Conservation (phyloP, 2,113 vertebrate species). For the Zootoca vivipara region DNA sequence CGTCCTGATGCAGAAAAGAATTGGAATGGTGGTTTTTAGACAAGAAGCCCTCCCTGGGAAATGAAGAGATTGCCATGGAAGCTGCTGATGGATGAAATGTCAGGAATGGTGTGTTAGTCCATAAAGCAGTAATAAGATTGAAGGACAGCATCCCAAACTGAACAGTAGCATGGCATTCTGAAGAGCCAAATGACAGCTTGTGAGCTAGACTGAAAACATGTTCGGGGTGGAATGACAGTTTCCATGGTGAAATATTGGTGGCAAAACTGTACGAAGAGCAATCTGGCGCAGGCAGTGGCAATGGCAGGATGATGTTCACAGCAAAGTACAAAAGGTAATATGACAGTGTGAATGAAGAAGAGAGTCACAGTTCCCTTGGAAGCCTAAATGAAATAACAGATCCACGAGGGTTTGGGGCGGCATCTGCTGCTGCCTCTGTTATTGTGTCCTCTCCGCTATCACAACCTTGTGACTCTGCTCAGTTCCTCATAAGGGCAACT, state of each 20-base stretch:
- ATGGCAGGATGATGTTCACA: neutral
- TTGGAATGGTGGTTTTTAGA: neutral
- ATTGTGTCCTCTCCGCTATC: neutral
- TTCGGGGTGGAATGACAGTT: neutral
- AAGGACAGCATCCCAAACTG: conserved; percentile 7
- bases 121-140: neutral
- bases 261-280: neutral
- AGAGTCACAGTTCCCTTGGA: neutral
- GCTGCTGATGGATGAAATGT: neutral
- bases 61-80: neutral
- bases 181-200: conserved; percentile 17
- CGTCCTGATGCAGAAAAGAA: neutral
- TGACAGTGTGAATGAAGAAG: neutral
- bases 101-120: neutral
- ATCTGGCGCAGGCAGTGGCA: neutral
- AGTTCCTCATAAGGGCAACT: neutral
- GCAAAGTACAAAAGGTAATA: neutral
- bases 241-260: conserved; percentile 8
- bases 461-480: neutral
- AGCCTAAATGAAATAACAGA: neutral
- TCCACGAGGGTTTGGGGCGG: neutral
- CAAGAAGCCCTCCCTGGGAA: neutral
- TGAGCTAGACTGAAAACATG: conserved; percentile 2
- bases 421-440: neutral
- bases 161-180: neutral